Conservation (phyloP, 1,140 invertebrate genomes). For the Euwallacea fornicatus region DNA sequence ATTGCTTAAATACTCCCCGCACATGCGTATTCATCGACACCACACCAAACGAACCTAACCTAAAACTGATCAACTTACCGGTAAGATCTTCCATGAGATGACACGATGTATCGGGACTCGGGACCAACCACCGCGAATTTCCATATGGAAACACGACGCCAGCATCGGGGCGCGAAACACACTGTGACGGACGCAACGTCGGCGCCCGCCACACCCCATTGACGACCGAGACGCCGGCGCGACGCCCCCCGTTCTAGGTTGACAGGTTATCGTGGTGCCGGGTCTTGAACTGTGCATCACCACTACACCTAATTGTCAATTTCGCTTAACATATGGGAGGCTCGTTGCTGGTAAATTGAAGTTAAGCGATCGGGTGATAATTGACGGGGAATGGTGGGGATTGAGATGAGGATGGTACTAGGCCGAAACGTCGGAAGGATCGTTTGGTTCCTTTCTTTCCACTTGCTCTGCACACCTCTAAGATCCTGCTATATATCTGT, state of each 20-base stretch:
- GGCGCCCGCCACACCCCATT: conserved; percentile 37
- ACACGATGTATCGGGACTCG: background rate
- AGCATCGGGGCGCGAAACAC: conserved; percentile 22
- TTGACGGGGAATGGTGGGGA: no score
- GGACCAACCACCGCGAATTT: background rate
- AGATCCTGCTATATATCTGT: no score
- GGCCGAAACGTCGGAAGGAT: no score
- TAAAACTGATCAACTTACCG: conserved; percentile 13
- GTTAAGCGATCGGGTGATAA: background rate
- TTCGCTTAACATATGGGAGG: background rate
- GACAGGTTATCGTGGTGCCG: conserved; percentile 31
- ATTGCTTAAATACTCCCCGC: background rate
- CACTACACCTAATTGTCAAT: conserved; percentile 12
- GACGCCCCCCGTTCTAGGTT: conserved; percentile 20
- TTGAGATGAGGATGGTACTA: no score
- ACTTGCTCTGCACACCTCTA: no score
- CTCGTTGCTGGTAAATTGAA: background rate
- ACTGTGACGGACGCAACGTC: conserved; percentile 29
- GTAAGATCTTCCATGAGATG: background rate
- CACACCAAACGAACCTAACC: background rate
- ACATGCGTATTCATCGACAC: background rate
- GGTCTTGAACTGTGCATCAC: conserved; percentile 6
- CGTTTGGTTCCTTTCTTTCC: no score
- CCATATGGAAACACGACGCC: conserved; percentile 14
- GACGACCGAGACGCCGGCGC: conserved; percentile 36